Evolutionary conservation across 2,888 invertebrate genomes (phyloP), one percentile per base, ranked within the genome.

Genomic region (Conistra vaccinii): DNA sequence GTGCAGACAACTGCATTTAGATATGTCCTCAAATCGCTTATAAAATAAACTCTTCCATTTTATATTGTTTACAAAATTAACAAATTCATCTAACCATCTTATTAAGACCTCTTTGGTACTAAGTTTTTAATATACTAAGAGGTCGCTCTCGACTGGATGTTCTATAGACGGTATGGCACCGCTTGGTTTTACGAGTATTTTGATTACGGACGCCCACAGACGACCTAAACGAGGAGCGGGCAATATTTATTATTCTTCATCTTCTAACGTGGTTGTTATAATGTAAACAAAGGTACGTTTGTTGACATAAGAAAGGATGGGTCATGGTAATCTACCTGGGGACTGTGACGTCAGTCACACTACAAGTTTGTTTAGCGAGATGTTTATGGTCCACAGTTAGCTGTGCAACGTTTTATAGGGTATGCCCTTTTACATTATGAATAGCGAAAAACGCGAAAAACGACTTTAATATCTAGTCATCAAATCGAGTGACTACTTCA

Each of bases 141-240:
- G 84, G 17, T 81, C 83, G 78, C 53, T 23, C 7, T 39, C 9
- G 23, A 57, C 53, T 87, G 84, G 86, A 51, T 76, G 51, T 29
- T 66, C 57, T 76, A 85, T 80, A 87, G 87, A 88, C 87, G 78
- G 78, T 85, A 79, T 80, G 88, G 87, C 88, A 83, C 85, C 87
- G 68, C 63, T 70, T 39, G 55, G 55, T 72, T 77, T 83, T 81
- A 84, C 68, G 76, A 78, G 32, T 83, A 73, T 87, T 87, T 85
- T 83, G 80, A 78, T 80, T 67, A 63, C 71, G 68, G 55, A 67
- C 85, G 77, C 88, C 80, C 78, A 81, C 81, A 78, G 66, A 62
- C 72, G 71, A 73, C 58, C 73, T 66, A 53, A 35, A 20, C 65
- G 69, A 58, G 71, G 70, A 61, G 48, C 73, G 70, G 68, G n/a